Evolutionary conservation across 2,888 invertebrate species (phyloP).

Genomic region (Caenorhabditis sp.): DNA sequence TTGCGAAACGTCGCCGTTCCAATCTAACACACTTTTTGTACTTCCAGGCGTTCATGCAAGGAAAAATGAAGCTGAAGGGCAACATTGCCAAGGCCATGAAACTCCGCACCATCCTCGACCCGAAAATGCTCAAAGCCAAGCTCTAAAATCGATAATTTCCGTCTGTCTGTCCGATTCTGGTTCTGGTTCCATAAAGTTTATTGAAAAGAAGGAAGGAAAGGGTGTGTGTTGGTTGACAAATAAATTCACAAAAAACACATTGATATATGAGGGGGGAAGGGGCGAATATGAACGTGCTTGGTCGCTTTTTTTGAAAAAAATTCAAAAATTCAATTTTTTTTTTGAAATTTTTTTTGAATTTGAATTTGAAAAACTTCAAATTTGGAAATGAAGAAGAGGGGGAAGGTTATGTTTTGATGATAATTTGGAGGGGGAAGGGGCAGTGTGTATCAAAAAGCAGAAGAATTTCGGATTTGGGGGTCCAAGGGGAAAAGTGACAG

Average conservation of each 20-base stretch:
- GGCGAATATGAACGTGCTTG: constrained; percentile 51
- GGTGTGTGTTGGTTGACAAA: neutral
- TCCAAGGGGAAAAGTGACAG: constrained; percentile 42
- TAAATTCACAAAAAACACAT: neutral
- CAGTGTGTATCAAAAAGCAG: constrained; percentile 49
- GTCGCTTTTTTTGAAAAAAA: constrained; percentile 4
- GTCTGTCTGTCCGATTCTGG: neutral
- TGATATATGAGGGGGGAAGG: constrained; percentile 13
- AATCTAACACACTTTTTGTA: too few species aligned
- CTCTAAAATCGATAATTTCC: constrained; percentile 65
- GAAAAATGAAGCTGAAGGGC: constrained; percentile 94
- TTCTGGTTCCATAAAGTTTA: constrained; percentile 3
- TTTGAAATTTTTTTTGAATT: too few species aligned
- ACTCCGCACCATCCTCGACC: constrained; percentile 88
- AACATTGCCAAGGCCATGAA: constrained; percentile 98
- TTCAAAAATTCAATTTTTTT: too few species aligned
- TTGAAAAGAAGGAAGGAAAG: neutral
- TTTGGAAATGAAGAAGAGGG: neutral
- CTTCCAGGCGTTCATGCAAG: constrained; percentile 87
- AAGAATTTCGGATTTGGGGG: constrained; percentile 19
- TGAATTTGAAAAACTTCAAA: neutral
- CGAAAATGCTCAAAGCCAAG: constrained; percentile 82
- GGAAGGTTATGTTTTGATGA: constrained; percentile 44
- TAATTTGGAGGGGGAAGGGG: constrained; percentile 39
- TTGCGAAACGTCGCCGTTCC: too few species aligned